These are phyloP conservation scores for Parnassius apollo DNA, from an alignment of 2,888 invertebrate species.

Conservation along the genomic window DNA sequence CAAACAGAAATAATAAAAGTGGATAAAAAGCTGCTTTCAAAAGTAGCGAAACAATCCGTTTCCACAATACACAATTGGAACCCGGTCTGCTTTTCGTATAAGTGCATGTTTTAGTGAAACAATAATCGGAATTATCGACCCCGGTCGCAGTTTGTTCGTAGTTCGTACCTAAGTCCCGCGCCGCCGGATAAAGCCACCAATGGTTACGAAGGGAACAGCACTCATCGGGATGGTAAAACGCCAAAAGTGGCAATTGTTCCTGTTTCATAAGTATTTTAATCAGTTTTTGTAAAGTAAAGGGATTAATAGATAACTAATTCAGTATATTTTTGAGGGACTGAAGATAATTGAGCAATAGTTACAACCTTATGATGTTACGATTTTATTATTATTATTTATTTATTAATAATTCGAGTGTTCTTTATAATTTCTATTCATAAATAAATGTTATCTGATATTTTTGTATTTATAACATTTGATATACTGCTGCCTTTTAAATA, in stretches of 20 bases:
- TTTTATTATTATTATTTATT: too few relatives aligned
- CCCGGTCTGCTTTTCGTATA: slow-evolving; percentile 20
- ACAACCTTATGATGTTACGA: too few relatives aligned
- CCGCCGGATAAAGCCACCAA: slow-evolving; percentile 71
- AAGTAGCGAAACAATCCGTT: slow-evolving; percentile 22
- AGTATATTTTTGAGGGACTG: too few relatives aligned
- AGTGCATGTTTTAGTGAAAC: slow-evolving; percentile 47
- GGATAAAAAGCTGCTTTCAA: slow-evolving; percentile 3
- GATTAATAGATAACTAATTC: too few relatives aligned
- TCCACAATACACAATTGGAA: slow-evolving; percentile 27
- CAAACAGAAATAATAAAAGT: slow-evolving; percentile 9
- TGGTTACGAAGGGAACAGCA: slow-evolving; percentile 75
- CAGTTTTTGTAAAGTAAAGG: not conserved
- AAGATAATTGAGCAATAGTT: too few relatives aligned
- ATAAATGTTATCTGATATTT: too few relatives aligned
- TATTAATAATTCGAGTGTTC: too few relatives aligned
- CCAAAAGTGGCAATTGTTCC: slow-evolving; percentile 28
- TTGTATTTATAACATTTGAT: too few relatives aligned
- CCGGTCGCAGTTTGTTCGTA: slow-evolving; percentile 45
- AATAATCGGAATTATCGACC: slow-evolving; percentile 51
- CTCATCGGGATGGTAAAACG: slow-evolving; percentile 56
- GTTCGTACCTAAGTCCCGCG: slow-evolving; percentile 39
- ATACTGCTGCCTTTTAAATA: too few relatives aligned
- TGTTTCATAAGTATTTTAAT: too few relatives aligned
- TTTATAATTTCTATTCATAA: too few relatives aligned